Evolutionary conservation across 2,888 invertebrate genomes (phyloP), one percentile per base, ranked within the genome.

Genomic region (Heliconius ismenius): DNA sequence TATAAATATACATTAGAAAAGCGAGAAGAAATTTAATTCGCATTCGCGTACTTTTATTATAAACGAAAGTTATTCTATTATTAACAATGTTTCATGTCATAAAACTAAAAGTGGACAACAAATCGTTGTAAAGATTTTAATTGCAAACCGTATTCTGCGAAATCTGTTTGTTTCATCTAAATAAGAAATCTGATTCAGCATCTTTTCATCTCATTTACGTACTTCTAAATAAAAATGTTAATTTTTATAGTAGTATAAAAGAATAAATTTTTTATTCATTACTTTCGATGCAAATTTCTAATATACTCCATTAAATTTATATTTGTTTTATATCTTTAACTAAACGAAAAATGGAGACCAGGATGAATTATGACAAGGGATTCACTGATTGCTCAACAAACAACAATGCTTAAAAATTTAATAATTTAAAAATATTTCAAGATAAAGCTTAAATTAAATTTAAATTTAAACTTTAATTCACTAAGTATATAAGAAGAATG

Each of bases 11-110:
- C n/a, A 24, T 70, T 24, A 32, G 70, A 70, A 70, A 70, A 24
- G 58, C n/a, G n/a, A n/a, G 36, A 70, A 70, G 70, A 58, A 36
- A 70, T 58, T 21, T 70, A 28, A 70, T 36, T 58, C 58, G 69
- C 54, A 70, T 58, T 58, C 58, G 69, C 54, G 54, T 24, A 58
- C 24, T 36, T 15, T 24, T 67, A 13, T 67, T 39, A 67, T 58
- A 9, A 62, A 62, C 6, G 62, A 15, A 24, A 58, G n/a, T 58
- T 1, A 58, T 58, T 58, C n/a, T n/a, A 58, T n/a, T 58, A 3
- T 9, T n/a, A 58, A 21, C 18, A 18, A 49, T 49, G 7, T 49
- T n/a, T 11, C 11, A 58, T 58, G n/a, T 58, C n/a, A 58, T 58
- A 58, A 10, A 58, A 58, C 10, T 58, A 10, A 2, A 58, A 10